Evolutionary conservation across 2,797 vertebrate genomes (phyloP).

Genomic region (Peromyscus nudipes): DNA sequence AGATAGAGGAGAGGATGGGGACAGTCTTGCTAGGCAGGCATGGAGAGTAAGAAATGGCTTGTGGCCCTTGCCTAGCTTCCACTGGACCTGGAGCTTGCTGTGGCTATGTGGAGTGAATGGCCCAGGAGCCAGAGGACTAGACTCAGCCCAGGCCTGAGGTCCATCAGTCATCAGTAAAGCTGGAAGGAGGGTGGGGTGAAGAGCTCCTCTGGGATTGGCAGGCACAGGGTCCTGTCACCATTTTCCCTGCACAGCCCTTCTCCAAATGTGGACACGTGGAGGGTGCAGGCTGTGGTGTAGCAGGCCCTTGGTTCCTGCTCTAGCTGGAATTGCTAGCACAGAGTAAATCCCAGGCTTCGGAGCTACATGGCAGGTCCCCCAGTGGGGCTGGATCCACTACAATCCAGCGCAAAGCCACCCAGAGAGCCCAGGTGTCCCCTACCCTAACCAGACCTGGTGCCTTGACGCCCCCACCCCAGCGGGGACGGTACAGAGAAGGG

Average conservation of each 20-base stretch:
- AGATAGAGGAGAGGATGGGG: background rate
- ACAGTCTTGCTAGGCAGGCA: background rate
- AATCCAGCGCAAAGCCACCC: conserved; percentile 53
- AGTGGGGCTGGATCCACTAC: conserved; percentile 63
- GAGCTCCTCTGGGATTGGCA: background rate
- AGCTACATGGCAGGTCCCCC: conserved; percentile 64
- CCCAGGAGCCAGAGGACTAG: background rate
- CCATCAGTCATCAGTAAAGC: conserved; percentile 18
- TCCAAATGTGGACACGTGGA: conserved; percentile 66
- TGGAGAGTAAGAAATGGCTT: background rate
- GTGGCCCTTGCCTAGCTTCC: background rate
- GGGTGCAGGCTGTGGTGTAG: background rate
- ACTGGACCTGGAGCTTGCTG: background rate
- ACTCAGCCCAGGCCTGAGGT: background rate
- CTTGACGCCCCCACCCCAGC: conserved; percentile 78
- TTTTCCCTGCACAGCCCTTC: conserved; percentile 14
- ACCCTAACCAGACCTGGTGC: conserved; percentile 82
- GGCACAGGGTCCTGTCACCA: background rate
- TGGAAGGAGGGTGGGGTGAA: background rate
- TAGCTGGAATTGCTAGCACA: background rate
- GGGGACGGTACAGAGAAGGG: conserved; percentile 81
- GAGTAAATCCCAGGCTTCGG: conserved; percentile 54
- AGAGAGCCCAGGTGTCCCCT: conserved; percentile 71
- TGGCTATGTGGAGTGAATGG: background rate
- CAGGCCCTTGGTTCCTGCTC: background rate